These are phyloP conservation scores for Amia ocellicauda DNA, from an alignment of 2,113 vertebrate genomes.

Conservation along the genomic window DNA sequence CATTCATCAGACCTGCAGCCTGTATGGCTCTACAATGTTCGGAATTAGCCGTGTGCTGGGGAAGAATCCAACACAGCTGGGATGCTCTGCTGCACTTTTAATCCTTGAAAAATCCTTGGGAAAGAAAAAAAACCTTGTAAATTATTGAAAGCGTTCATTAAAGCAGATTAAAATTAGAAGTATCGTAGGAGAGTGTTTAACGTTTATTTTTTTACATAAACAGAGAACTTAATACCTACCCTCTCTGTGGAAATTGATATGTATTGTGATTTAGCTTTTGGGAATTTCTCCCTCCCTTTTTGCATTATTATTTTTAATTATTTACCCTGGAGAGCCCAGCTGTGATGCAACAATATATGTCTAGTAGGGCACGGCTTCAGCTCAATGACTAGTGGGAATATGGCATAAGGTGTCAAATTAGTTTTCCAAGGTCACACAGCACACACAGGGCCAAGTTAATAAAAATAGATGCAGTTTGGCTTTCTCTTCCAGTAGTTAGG, in stretches of 20 bases:
- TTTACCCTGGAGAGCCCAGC: constrained; percentile 2
- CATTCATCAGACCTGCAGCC: background rate
- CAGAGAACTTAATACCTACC: background rate
- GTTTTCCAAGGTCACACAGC: background rate
- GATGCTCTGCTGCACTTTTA: background rate
- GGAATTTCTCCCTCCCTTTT: background rate
- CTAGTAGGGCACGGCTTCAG: background rate
- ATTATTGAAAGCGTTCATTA: background rate
- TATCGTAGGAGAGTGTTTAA: background rate
- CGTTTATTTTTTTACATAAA: too few species aligned
- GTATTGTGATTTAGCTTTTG: background rate
- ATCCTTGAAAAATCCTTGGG: background rate
- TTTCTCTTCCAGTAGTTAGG: too few species aligned
- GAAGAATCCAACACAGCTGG: background rate
- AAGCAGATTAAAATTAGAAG: background rate
- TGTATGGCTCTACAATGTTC: background rate
- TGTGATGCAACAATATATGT: background rate
- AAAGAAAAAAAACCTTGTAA: background rate
- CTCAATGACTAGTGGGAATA: background rate
- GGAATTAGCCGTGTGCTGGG: background rate
- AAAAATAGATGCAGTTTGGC: too few species aligned
- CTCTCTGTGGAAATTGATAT: background rate
- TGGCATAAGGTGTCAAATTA: background rate
- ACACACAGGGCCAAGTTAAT: background rate
- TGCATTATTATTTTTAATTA: background rate